Percentiles rank a stretch among this genome's conserved stretches.
Evolutionary conservation across 2,797 vertebrate species (phyloP).

Genomic region (Pristis pectinata): DNA sequence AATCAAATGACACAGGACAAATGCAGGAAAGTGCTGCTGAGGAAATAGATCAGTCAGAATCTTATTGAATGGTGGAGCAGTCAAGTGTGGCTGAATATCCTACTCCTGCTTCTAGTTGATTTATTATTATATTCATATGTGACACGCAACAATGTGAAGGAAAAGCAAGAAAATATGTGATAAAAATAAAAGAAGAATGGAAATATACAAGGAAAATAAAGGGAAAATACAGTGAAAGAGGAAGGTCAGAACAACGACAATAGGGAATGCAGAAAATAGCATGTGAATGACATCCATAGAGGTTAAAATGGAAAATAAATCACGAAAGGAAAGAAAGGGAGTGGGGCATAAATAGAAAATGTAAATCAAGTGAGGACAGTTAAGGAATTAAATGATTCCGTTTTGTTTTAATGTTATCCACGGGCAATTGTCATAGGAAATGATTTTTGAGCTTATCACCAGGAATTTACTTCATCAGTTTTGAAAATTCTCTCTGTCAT

Average conservation of each 20-base stretch:
- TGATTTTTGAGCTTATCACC: not conserved
- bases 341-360: not conserved
- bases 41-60: too few species aligned
- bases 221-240: not conserved
- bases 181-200: not conserved
- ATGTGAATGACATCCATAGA: too few species aligned
- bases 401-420: not conserved
- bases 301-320: not conserved
- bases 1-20: too few species aligned
- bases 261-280: not conserved
- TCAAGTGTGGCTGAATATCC: too few species aligned
- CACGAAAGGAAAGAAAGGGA: not conserved
- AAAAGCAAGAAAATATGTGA: not conserved
- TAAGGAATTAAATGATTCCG: not conserved
- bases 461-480: not conserved
- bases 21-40: too few species aligned
- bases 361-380: not conserved
- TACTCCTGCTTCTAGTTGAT: too few species aligned
- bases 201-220: not conserved
- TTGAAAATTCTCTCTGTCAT: not conserved
- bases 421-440: not conserved
- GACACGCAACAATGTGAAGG: not conserved
- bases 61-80: too few species aligned
- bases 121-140: too few species aligned
- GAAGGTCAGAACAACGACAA: not conserved